Percentiles rank a stretch among this genome's conserved stretches.
Conservation (phyloP, 2,113 vertebrate genomes). For the Dunckerocampus dactyliophorus region DNA sequence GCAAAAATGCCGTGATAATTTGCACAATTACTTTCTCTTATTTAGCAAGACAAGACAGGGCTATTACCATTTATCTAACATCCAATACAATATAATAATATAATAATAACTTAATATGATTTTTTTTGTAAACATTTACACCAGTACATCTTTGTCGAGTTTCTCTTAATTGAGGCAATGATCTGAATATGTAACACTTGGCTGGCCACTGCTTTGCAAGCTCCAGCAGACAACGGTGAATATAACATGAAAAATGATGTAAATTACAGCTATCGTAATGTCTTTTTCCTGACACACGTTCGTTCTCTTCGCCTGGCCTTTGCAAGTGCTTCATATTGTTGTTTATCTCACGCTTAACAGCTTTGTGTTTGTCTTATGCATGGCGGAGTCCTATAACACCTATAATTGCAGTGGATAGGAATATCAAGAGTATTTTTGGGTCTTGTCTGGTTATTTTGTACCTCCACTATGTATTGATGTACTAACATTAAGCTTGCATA, state of each 20-base stretch:
- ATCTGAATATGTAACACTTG: constrained; percentile 76
- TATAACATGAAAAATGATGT: constrained; percentile 75
- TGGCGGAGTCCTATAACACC: constrained; percentile 2
- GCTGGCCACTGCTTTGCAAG: constrained; percentile 56
- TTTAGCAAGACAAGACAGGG: constrained; percentile 76
- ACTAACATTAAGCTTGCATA: no score
- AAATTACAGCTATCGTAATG: constrained; percentile 72
- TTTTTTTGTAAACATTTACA: constrained; percentile 81
- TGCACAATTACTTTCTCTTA: constrained; percentile 44
- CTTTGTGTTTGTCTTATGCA: constrained; percentile 20
- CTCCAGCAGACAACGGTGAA: constrained; percentile 63
- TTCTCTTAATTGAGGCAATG: constrained; percentile 78
- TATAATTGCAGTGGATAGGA: not conserved
- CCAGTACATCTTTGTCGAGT: constrained; percentile 75
- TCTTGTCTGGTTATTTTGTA: not conserved
- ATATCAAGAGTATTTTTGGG: not conserved
- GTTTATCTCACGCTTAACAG: constrained; percentile 49
- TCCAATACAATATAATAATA: no score
- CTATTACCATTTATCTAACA: constrained; percentile 77
- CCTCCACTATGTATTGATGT: no score
- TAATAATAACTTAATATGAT: no score
- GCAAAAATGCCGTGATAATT: constrained; percentile 52
- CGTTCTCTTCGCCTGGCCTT: constrained; percentile 36
- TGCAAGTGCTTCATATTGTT: constrained; percentile 51
- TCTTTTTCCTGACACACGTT: constrained; percentile 31